Percentiles rank a stretch among this genome's conserved stretches.
These are phyloP conservation scores for Choreutis nemorana DNA, from an alignment of 2,888 invertebrate genomes.

Conservation along the genomic window DNA sequence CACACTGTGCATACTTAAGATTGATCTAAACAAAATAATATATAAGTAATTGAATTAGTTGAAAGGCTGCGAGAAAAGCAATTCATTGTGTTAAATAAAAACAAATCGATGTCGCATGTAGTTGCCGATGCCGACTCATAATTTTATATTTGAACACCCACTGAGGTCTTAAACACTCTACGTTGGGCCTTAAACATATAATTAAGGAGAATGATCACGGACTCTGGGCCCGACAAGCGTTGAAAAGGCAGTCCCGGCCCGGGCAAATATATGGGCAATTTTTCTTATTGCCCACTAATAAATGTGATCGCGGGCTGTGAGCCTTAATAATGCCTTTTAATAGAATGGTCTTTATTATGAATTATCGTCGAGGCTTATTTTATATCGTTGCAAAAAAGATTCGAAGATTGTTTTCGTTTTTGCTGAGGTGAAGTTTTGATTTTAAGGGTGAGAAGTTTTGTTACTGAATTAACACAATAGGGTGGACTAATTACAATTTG, in stretches of 20 bases:
- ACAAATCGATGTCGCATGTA: slow-evolving; percentile 11
- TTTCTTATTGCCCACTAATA: slow-evolving; percentile 46
- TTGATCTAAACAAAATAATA: no score
- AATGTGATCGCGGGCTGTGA: slow-evolving; percentile 45
- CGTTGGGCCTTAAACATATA: slow-evolving; percentile 47
- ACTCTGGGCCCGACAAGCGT: slow-evolving; percentile 59
- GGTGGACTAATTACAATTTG: no score
- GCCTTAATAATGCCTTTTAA: slow-evolving; percentile 33
- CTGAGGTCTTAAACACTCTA: slow-evolving; percentile 42
- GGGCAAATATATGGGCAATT: slow-evolving; percentile 53
- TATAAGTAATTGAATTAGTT: no score
- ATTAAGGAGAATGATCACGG: slow-evolving; percentile 58
- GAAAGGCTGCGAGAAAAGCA: no score
- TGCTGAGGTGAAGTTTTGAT: no score
- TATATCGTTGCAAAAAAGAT: slow-evolving; percentile 38
- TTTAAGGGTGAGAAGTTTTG: no score
- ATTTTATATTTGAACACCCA: slow-evolving; percentile 64
- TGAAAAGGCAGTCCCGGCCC: slow-evolving; percentile 49
- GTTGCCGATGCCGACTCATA: slow-evolving; percentile 44
- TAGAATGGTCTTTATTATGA: slow-evolving; percentile 45
- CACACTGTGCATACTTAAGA: no score
- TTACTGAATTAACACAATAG: no score
- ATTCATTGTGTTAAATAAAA: slow-evolving; percentile 4
- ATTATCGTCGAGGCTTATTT: slow-evolving; percentile 28
- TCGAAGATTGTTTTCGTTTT: no score